Conservation (phyloP, 2,888 invertebrate species). For the Melieria crassipennis region DNA sequence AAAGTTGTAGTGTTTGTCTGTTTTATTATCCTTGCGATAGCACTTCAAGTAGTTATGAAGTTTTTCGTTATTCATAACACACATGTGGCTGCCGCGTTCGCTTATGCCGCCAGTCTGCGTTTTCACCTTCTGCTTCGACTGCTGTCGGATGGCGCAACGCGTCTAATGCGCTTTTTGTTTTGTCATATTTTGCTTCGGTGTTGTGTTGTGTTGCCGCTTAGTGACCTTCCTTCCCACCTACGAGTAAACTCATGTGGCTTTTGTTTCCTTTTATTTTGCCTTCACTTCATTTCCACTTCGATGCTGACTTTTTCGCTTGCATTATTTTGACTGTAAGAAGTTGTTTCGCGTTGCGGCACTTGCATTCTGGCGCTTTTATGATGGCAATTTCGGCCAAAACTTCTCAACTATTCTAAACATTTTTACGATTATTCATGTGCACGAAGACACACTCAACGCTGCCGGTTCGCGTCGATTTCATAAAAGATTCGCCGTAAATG, state of each 20-base stretch:
- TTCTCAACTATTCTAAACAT: conserved; percentile 42
- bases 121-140: conserved; percentile 31
- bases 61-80: conserved; percentile 53
- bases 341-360: conserved; percentile 16
- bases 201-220: conserved; percentile 12
- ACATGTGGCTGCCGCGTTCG: conserved; percentile 38
- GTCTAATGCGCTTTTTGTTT: conserved; percentile 27
- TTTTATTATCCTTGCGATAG: conserved; percentile 57
- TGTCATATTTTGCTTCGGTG: conserved; percentile 18
- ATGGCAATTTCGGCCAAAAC: conserved; percentile 37
- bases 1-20: conserved; percentile 61
- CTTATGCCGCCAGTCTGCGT: conserved; percentile 22
- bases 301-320: conserved; percentile 24
- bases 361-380: conserved; percentile 38
- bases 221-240: conserved; percentile 11
- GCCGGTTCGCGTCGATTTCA: not conserved
- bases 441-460: no score
- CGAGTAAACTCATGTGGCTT: conserved; percentile 9
- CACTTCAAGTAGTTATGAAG: conserved; percentile 41
- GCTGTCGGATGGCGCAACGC: conserved; percentile 15
- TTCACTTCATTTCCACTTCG: not conserved
- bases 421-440: conserved; percentile 41
- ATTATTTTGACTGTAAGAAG: not conserved
- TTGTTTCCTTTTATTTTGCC: no score
- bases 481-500: not conserved